Base-by-base conservation (phyloP, 2,113 vertebrate genomes). In the Rhodinocichla rosea region DNA sequence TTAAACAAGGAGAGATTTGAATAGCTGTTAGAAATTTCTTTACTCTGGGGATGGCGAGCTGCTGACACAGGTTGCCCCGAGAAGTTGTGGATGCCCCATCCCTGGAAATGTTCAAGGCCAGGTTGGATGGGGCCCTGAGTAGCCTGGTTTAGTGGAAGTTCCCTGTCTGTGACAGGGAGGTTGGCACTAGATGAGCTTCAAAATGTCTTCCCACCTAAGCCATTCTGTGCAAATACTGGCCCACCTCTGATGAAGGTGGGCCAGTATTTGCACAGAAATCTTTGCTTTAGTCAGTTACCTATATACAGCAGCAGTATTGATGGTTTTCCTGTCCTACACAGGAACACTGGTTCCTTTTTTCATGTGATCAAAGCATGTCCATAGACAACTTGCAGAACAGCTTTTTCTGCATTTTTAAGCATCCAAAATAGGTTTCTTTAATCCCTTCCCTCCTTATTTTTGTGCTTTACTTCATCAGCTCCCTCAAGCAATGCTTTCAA, bases 261-360 rank as follows among this genome's bases (percentile, higher is more conserved):
- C 33, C 3, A 17, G 30, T 39, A n/a, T 83, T 80, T 68, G 16
- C 16, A 27, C 10, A 35, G 33, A 80, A 73, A 15, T 24, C 32
- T 47, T 33, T 0, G 7, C 10, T 64, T 18, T 57, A 80, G 28
- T 74, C 1, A 3, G 10, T 70, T 91, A 7, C 8, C 7, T 60
- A 2, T 73, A 28, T 69, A 15, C 0, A 2, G 6, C 23, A 49
- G 22, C 10, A 57, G 13, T 4, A 14, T 6, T 19, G 7, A 15
- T 60, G 16, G 15, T 39, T 44, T 33, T 79, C n/a, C 11, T 47
- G 3, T 75, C 44, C 13, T 45, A 1, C 65, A 16, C 12, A 30
- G 69, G 44, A 82, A 23, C 7, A 15, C 28, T 52, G n/a, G 13
- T 47, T 90, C 15, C 10, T 24, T 60, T 47, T 39, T 53, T 63